Conservation (phyloP, 2,113 vertebrate genomes). For the Xiphias gladius region DNA sequence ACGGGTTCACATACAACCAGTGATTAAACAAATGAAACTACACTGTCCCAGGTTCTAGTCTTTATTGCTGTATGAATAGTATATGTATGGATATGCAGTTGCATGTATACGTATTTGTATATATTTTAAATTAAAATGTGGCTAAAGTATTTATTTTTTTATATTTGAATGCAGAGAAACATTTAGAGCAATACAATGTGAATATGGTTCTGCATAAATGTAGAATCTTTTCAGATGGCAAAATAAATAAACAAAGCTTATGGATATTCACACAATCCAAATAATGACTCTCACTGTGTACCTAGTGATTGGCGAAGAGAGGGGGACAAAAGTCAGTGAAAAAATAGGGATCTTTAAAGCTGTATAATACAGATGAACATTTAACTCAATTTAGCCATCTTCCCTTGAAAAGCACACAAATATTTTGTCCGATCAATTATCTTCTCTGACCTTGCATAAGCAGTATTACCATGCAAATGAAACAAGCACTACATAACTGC, state of each 20-base stretch:
- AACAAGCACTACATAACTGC: not conserved
- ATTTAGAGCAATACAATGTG: not conserved
- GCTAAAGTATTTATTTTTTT: not conserved
- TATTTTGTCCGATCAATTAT: not conserved
- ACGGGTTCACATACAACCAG: not conserved
- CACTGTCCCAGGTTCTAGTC: not conserved
- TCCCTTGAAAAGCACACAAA: not conserved
- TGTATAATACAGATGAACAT: not conserved
- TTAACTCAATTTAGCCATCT: not conserved
- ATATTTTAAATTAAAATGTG: not conserved
- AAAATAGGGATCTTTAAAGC: not conserved
- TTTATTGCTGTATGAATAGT: not conserved
- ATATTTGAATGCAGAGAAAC: not conserved
- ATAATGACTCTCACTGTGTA: not conserved
- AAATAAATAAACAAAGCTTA: not conserved
- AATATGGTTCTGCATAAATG: not conserved
- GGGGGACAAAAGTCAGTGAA: not conserved
- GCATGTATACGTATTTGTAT: not conserved
- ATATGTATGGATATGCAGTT: not conserved
- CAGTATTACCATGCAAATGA: not conserved
- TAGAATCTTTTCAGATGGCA: not conserved
- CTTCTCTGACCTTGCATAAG: not conserved
- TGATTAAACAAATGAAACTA: not conserved
- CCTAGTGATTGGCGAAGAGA: not conserved
- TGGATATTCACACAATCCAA: constrained; percentile 7